Evolutionary conservation across 2,888 invertebrate species (phyloP).

Genomic region (Disparrhopalites patrizii): DNA sequence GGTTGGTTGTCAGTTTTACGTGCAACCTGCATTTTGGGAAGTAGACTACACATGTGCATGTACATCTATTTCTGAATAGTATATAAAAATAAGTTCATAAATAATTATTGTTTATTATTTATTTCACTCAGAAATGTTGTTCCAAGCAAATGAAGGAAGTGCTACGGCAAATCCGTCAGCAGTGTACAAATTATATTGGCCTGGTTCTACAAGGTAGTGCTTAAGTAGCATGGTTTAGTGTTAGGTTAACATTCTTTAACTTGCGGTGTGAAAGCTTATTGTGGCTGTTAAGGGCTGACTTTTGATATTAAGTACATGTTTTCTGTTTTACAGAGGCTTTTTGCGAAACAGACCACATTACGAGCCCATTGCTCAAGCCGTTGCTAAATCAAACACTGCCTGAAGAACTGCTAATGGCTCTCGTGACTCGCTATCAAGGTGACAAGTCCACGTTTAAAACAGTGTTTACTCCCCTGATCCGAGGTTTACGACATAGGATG

Average conservation of each 20-base stretch:
- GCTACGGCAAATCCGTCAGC: conserved; percentile 57
- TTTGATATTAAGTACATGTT: background rate
- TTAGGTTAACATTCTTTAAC: no score
- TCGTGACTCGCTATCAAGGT: conserved; percentile 61
- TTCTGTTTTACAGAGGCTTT: conserved; percentile 19
- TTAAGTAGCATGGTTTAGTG: no score
- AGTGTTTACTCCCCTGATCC: conserved; percentile 66
- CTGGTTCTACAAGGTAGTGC: conserved; percentile 61
- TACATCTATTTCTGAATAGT: background rate
- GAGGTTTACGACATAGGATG: conserved; percentile 65
- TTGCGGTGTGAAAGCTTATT: no score
- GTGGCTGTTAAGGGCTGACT: background rate
- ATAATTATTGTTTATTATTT: conserved; percentile 8
- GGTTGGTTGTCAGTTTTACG: conserved; percentile 25
- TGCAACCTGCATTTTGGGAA: background rate
- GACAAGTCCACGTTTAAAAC: conserved; percentile 59
- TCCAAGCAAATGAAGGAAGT: conserved; percentile 68
- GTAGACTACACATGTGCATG: background rate
- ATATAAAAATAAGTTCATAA: background rate
- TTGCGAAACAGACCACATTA: conserved; percentile 15
- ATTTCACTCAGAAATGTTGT: conserved; percentile 60
- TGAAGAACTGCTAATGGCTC: conserved; percentile 56
- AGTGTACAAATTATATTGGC: conserved; percentile 61
- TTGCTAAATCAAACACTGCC: conserved; percentile 68
- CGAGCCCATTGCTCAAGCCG: conserved; percentile 64